Evolutionary conservation across 2,888 invertebrate genomes (phyloP).

Genomic region (Orthosia cruda): DNA sequence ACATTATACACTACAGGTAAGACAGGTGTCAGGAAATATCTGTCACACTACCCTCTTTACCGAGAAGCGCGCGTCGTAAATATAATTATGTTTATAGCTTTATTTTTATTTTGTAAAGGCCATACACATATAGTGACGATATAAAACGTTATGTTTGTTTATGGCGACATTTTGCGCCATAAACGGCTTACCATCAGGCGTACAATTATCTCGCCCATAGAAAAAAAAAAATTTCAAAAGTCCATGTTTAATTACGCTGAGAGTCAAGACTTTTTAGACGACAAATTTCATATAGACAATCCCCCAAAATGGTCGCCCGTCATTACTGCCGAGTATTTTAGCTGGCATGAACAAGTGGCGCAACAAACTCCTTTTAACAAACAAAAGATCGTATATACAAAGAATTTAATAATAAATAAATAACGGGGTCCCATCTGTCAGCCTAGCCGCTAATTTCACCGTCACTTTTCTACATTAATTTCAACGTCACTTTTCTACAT

Average conservation of each 20-base stretch:
- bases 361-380: too few species aligned
- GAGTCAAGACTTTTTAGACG: too few species aligned
- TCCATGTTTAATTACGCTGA: too few species aligned
- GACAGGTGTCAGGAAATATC: conserved; percentile 17
- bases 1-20: conserved; percentile 18
- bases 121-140: conserved; percentile 9
- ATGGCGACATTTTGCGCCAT: not conserved
- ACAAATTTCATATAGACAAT: too few species aligned
- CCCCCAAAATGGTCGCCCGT: too few species aligned
- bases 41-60: conserved; percentile 31
- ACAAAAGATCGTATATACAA: conserved; percentile 43
- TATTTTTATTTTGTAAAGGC: conserved; percentile 14
- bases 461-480: conserved; percentile 72
- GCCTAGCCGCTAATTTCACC: conserved; percentile 72
- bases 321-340: too few species aligned
- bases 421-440: conserved; percentile 62
- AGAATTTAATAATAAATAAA: conserved; percentile 78
- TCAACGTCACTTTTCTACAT: too few species aligned
- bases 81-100: conserved; percentile 10
- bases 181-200: too few species aligned
- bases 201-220: too few species aligned
- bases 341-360: too few species aligned
- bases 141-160: conserved; percentile 1
- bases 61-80: not conserved
- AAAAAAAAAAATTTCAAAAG: too few species aligned